Evolutionary conservation across 2,888 invertebrate species (phyloP).

Genomic region (Azorinus chamasolen): DNA sequence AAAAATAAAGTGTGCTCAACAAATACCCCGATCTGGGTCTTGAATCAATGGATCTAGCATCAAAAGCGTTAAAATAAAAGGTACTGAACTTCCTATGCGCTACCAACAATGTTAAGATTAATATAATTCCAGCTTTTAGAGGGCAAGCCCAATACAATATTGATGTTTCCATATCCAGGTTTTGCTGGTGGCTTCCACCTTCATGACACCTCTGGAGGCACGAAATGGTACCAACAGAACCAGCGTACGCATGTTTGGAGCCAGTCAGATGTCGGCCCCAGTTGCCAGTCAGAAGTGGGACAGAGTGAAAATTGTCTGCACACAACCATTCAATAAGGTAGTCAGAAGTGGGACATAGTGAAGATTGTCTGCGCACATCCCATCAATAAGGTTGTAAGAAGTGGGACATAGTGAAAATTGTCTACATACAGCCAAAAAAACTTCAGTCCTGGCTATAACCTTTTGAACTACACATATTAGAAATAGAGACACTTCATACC

Average conservation of each 20-base stretch:
- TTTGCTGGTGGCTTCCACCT: conserved; percentile 92
- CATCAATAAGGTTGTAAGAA: conserved; percentile 87
- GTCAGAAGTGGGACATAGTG: too few relatives aligned
- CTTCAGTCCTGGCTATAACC: background rate
- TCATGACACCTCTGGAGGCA: conserved; percentile 93
- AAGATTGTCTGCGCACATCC: background rate
- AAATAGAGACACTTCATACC: too few relatives aligned
- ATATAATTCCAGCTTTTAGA: too few relatives aligned
- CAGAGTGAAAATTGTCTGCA: conserved; percentile 93
- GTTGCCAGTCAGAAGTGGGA: conserved; percentile 92
- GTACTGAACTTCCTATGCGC: too few relatives aligned
- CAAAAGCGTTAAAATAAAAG: too few relatives aligned
- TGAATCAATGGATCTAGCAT: too few relatives aligned
- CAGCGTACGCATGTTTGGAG: conserved; percentile 92
- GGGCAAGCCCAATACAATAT: too few relatives aligned
- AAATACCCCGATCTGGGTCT: too few relatives aligned
- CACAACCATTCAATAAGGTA: conserved; percentile 94
- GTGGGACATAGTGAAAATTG: conserved; percentile 94
- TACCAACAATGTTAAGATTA: too few relatives aligned
- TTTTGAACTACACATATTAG: too few relatives aligned
- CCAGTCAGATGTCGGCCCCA: conserved; percentile 89
- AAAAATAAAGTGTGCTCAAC: too few relatives aligned
- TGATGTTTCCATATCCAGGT: too few relatives aligned
- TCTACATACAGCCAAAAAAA: conserved; percentile 92
- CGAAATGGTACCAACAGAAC: conserved; percentile 90